Evolutionary conservation across 2,797 vertebrate species (phyloP).

Genomic region (Enteromius unitaeniatus): DNA sequence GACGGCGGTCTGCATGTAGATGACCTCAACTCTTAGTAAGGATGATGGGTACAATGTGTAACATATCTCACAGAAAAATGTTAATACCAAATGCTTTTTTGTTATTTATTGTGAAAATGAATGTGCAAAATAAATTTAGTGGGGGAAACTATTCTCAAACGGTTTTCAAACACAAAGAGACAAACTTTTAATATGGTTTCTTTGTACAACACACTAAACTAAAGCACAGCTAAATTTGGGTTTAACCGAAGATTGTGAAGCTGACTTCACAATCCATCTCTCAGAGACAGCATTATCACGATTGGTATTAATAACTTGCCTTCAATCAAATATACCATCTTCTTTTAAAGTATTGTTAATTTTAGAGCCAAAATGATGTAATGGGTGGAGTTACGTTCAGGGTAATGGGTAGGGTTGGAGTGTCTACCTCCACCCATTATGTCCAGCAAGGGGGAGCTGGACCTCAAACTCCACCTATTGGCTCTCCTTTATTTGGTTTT

Average conservation of each 20-base stretch:
- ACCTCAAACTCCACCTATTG: neutral
- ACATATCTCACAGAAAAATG: neutral
- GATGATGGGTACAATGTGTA: neutral
- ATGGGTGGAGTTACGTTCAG: neutral
- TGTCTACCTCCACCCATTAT: neutral
- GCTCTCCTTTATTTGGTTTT: neutral
- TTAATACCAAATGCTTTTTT: neutral
- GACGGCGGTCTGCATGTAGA: neutral
- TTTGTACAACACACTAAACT: neutral
- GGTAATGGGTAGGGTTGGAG: neutral
- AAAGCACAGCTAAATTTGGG: neutral
- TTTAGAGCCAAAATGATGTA: neutral
- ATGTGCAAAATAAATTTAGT: neutral
- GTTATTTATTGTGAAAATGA: neutral
- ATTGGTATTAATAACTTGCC: neutral
- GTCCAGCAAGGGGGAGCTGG: neutral
- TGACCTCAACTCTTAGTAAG: neutral
- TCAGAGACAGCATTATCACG: neutral
- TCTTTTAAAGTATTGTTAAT: neutral
- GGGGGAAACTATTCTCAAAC: no score
- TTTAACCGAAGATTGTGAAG: neutral
- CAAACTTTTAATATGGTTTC: neutral
- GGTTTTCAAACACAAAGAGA: neutral
- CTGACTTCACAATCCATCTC: no score
- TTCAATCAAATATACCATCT: neutral